Evolutionary conservation across 2,888 invertebrate species (phyloP), one percentile per base, ranked within the genome.

Genomic region (Drosophila nr. perissopoda): DNA sequence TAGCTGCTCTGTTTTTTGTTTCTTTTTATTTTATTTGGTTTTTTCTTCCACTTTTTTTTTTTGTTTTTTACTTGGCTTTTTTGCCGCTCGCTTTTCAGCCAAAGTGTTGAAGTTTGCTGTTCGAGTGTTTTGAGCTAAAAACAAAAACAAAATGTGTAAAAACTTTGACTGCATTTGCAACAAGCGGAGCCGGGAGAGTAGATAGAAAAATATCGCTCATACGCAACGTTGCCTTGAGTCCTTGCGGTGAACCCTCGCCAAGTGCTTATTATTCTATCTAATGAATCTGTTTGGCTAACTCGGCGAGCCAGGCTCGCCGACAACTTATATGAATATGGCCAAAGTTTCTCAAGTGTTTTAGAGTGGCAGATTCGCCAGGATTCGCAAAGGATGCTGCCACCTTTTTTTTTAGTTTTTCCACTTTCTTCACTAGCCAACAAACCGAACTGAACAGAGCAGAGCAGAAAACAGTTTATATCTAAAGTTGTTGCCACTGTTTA

Each of bases 91-190:
- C 88, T 79, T 89, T 85, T 86, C 83, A 80, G 76, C 62, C 80
- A 87, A 87, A 87, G 87, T 87, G 87, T 87, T 87, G 90, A 87
- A 87, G 90, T 90, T 87, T 82, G 84, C 90, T 83, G 70, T 86
- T 86, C 78, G 87, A 87, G 90, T 90, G 90, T 67, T 69, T 60
- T 69, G 56, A 51, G 60, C 45, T 13, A 42, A 40, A 11, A 54
- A 69, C 45, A 71, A 56, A 53, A 27, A 64, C n/a, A 69, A 61
- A 71, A 48, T 67, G 57, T 38, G 65, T 45, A 61, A 81, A 89
- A 85, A 80, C 80, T 84, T 85, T 80, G 67, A 69, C 78, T 73
- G 89, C 81, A 83, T 79, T 83, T 72, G 75, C 60, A 75, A 57
- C 62, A 76, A 56, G 60, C 48, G 31, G 29, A 45, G 61, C 45